Base-by-base conservation (phyloP, 2,113 vertebrate genomes). In the Pipra filicauda region DNA sequence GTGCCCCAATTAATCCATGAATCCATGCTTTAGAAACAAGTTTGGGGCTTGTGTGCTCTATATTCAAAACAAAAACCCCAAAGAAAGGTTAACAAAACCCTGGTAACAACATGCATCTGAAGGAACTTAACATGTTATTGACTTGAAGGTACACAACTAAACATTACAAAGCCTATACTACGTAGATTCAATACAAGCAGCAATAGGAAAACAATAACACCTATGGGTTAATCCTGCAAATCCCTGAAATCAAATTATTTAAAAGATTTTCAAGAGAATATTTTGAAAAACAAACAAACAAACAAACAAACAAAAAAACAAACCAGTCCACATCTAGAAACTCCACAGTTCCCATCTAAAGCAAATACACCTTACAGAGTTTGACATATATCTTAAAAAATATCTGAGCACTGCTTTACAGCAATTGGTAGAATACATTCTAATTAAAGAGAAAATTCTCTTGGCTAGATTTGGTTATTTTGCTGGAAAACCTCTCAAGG, bases 391-490 rank as follows among this genome's bases (percentile, higher is more conserved):
- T 43, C 80, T 90, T 83, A 19, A 70, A 85, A 74, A 95, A 67
- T 72, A 80, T 17, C 71, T 35, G 23, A 96, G 49, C 74, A 70
- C 81, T 87, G 88, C 75, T 88, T 92, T 77, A 80, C 54, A 81
- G 59, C 81, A 91, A 85, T 49, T 94, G 69, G 67, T 91, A 96
- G 82, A 94, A 96, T 67, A 96, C 44, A 27, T 16, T 49, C 21
- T 75, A 88, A 91, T 82, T 94, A 79, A 91, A 80, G 82, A 57
- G 57, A 75, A 86, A 73, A 89, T 88, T 48, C 48, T 94, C 94
- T 33, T 33, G 12, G 20, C 51, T 73, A 54, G 9, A 37, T 72
- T 55, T 21, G 33, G 28, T 43, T 12, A 30, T 80, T 91, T 92
- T 59, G 39, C 39, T 72, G 65, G 55, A 89, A 92, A 97, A 89